Percentiles rank a stretch among this genome's conserved stretches.
These are phyloP conservation scores for Holacanthella duospinosa DNA, from an alignment of 2,888 invertebrate genomes.

Conservation along the genomic window DNA sequence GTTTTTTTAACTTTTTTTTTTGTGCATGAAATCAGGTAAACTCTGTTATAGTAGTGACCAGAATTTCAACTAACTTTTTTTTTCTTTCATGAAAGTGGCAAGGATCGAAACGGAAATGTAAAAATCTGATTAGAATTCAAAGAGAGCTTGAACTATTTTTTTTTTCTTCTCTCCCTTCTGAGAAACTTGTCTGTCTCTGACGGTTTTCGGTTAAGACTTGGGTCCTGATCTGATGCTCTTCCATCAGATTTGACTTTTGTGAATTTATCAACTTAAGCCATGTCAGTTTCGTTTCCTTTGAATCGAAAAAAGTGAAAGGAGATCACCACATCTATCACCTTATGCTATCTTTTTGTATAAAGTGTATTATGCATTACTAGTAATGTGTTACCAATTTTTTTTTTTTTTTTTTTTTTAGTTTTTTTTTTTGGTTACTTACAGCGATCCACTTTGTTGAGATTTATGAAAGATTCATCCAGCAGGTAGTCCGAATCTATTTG, in stretches of 20 bases:
- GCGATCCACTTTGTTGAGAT: slow-evolving; percentile 50
- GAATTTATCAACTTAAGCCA: slow-evolving; percentile 1
- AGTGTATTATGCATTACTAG: too few relatives aligned
- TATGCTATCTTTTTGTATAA: too few relatives aligned
- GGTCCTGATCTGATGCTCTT: not conserved
- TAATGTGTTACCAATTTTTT: not conserved
- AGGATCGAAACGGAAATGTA: not conserved
- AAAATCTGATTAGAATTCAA: slow-evolving; percentile 2
- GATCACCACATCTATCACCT: too few relatives aligned
- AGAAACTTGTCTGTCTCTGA: not conserved
- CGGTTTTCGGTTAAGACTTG: not conserved
- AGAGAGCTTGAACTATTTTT: not conserved
- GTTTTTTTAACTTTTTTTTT: not conserved
- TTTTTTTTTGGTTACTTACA: slow-evolving; percentile 6
- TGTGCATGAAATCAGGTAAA: not conserved
- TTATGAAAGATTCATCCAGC: slow-evolving; percentile 86
- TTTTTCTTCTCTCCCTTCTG: too few relatives aligned
- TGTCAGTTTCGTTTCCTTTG: not conserved
- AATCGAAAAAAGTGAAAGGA: too few relatives aligned
- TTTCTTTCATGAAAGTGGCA: not conserved
- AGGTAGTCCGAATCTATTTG: slow-evolving; percentile 77
- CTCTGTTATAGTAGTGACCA: not conserved
- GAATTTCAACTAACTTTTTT: not conserved
- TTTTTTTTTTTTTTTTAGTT: too few relatives aligned
- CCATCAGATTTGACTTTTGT: not conserved